A percentile compares a stretch with the other conserved stretches of the same genome.
Conservation (phyloP, 2,113 vertebrate species). For the Bujurquina vittata region DNA sequence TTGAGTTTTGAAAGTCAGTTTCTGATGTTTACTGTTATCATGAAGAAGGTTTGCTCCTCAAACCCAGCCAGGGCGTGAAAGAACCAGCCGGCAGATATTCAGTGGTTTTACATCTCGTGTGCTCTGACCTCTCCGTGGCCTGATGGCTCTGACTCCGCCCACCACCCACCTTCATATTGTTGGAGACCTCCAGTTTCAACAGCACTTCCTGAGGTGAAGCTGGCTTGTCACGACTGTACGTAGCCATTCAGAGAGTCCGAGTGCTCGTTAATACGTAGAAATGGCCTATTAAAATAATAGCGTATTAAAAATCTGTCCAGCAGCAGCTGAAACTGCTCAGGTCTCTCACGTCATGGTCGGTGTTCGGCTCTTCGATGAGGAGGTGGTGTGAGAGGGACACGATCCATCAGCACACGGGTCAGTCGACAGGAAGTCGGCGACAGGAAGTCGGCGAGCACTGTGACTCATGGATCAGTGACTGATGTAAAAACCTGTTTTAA, state of each 20-base stretch:
- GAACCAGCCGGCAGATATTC: background rate
- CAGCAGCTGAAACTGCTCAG: no score
- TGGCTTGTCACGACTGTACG: no score
- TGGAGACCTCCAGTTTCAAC: background rate
- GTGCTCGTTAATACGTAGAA: no score
- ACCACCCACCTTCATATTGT: background rate
- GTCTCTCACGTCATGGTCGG: no score
- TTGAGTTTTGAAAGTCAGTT: background rate
- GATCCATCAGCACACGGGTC: background rate
- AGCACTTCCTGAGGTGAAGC: no score
- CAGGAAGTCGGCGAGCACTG: rapidly evolving
- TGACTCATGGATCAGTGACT: background rate
- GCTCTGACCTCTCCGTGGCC: background rate
- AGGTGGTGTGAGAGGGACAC: background rate
- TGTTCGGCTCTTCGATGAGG: background rate
- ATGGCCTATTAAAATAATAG: no score
- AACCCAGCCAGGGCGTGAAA: no score
- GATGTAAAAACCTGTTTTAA: background rate
- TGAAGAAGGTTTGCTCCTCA: background rate
- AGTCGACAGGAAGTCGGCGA: background rate
- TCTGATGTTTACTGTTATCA: background rate
- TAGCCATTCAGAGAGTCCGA: no score
- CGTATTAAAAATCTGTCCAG: no score
- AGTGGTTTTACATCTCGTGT: background rate
- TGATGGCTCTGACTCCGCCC: background rate